phyloP scores from a whole-genome alignment of 2,888 invertebrate genomes.

The Harmothoe impar region DNA sequence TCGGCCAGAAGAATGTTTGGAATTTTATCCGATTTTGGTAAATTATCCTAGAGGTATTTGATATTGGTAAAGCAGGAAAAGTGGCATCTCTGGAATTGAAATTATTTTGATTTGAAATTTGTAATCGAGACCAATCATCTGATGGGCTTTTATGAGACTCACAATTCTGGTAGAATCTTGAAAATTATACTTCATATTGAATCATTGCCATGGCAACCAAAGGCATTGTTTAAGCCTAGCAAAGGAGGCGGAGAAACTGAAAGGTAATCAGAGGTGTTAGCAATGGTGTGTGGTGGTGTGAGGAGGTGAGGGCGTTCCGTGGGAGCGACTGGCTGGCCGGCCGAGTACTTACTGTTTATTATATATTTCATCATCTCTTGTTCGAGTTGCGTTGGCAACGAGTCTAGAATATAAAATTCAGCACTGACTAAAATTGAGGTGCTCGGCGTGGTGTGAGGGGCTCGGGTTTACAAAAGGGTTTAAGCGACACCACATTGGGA shows the following conservation, averaged over 20 bases:
- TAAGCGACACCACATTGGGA: neutral
- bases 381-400: constrained; percentile 7
- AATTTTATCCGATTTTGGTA: no score
- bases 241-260: neutral
- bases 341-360: constrained; percentile 53
- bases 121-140: no score
- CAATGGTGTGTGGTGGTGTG: constrained; percentile 11
- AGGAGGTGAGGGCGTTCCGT: neutral
- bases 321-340: neutral
- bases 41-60: no score
- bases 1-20: no score
- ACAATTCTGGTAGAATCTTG: neutral
- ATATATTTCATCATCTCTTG: constrained; percentile 61
- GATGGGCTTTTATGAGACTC: neutral
- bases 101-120: no score
- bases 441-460: constrained; percentile 8
- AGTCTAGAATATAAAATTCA: constrained; percentile 51
- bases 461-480: neutral
- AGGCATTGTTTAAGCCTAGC: constrained; percentile 30
- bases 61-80: no score
- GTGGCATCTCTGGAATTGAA: no score
- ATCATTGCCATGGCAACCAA: constrained; percentile 24
- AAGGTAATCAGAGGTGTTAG: constrained; percentile 28
- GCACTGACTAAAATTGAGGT: neutral
- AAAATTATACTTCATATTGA: neutral